A percentile compares a stretch with the other conserved stretches of the same genome.
Conservation (phyloP, 2,113 vertebrate genomes). For the Anthoscopus minutus region DNA sequence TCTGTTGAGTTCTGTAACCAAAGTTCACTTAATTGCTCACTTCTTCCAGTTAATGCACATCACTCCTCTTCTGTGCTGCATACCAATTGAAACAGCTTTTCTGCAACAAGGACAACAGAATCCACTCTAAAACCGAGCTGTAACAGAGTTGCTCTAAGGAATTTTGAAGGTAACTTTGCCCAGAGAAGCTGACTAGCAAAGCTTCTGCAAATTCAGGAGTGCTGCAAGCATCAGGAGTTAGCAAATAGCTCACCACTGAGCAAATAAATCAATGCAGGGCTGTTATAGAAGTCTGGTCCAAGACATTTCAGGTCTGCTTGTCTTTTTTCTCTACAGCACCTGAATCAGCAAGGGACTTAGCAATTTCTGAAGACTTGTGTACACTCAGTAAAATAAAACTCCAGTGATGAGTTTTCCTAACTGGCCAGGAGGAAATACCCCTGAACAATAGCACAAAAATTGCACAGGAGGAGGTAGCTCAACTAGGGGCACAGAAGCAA, state of each 20-base stretch:
- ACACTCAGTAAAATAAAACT: neutral
- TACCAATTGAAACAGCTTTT: neutral
- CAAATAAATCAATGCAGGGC: neutral
- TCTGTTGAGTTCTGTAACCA: slow-evolving; percentile 7
- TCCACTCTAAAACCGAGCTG: neutral
- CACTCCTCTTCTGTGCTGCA: neutral
- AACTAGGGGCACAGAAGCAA: neutral
- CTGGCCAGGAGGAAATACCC: neutral
- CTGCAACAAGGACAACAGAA: neutral
- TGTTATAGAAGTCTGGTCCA: neutral
- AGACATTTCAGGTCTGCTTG: neutral
- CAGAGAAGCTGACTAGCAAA: neutral
- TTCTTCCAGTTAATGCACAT: neutral
- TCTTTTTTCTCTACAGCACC: neutral
- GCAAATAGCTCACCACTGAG: neutral
- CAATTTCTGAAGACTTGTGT: neutral
- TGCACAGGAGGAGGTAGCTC: neutral
- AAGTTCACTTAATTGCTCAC: slow-evolving; percentile 8
- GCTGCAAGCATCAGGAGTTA: neutral
- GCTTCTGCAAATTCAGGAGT: neutral
- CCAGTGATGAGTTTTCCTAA: neutral
- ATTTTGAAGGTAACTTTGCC: neutral
- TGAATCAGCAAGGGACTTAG: neutral
- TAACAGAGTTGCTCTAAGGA: neutral
- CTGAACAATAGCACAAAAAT: neutral